phyloP scores from a whole-genome alignment of 2,113 vertebrate species.

The Hippopotamus amphibius region DNA sequence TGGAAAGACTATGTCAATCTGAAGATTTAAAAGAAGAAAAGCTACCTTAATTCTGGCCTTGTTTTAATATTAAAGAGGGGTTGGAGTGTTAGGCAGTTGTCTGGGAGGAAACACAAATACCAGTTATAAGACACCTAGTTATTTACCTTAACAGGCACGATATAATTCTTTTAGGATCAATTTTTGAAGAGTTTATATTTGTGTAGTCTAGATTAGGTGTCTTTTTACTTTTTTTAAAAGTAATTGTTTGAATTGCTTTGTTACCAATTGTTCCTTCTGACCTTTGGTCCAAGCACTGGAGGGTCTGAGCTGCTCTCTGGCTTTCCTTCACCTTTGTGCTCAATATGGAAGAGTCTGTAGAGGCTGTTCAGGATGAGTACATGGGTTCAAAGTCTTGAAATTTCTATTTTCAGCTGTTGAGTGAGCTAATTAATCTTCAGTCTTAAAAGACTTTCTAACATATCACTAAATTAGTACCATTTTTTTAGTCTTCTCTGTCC shows the following conservation, averaged over 20 bases:
- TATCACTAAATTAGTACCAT: background rate
- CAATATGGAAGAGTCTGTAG: background rate
- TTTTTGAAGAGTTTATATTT: background rate
- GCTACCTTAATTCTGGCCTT: background rate
- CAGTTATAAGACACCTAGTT: background rate
- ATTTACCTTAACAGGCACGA: background rate
- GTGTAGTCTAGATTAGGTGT: background rate
- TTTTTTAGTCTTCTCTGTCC: background rate
- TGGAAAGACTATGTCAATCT: background rate
- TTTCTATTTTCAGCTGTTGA: background rate
- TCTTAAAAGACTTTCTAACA: background rate
- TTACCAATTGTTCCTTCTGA: background rate
- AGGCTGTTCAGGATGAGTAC: background rate
- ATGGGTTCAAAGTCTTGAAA: background rate
- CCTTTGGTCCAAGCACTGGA: background rate
- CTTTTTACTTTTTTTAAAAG: background rate
- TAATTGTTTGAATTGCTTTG: background rate
- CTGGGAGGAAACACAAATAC: background rate
- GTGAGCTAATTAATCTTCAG: background rate
- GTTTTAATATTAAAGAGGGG: background rate
- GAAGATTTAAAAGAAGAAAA: background rate
- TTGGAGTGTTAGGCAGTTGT: background rate
- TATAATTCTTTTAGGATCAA: background rate
- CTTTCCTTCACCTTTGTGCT: background rate
- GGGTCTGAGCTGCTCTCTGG: background rate